Evolutionary conservation across 2,113 vertebrate species (phyloP), one percentile per base, ranked within the genome.

Genomic region (Lampris megalopsis): DNA sequence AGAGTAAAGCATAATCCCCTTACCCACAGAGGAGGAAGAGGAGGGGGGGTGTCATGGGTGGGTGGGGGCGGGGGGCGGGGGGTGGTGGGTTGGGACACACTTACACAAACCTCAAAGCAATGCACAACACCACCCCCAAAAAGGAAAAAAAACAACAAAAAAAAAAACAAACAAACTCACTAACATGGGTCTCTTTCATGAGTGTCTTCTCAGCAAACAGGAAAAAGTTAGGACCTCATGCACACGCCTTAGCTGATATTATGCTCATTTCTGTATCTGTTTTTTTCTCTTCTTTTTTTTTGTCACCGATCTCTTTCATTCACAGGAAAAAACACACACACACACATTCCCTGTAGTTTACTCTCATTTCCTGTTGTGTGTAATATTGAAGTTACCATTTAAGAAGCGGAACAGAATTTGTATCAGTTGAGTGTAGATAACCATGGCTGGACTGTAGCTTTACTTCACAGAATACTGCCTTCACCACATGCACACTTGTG

Each of bases 1-100:
- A 99, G 81, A 98, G 97, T 93, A 99, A 98, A 97, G 98, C 97
- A 87, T 99, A 96, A 99, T 94, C 49, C 52, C 59, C 60, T 43
- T 2, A 3, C 38, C 6, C 1, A 45, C 56, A 64, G 48, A 24
- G n/a, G n/a, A 37, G 7, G 67, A 37, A 57, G 4, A 53, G 56
- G 45, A 64, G 48, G 36, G 72, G 37, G 58, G 69, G 10, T 3
- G 48, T 47, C 4, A 4, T 10, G 53, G 53, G 8, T 10, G 53
- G 53, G 53, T 10, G n/a, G 54, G 54, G 54, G 24, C n/a, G 54
- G 24, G 5, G 68, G 10, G 10, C 2, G 36, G 42, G 52, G 41
- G 0, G 54, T 42, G 45, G 67, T 48, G 75, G 45, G 4, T 9
- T 58, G 84, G 86, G 84, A 86, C 89, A 86, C 83, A 82, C 84